Evolutionary conservation across 2,888 invertebrate species (phyloP).

Genomic region (Galerucella nymphaeae): DNA sequence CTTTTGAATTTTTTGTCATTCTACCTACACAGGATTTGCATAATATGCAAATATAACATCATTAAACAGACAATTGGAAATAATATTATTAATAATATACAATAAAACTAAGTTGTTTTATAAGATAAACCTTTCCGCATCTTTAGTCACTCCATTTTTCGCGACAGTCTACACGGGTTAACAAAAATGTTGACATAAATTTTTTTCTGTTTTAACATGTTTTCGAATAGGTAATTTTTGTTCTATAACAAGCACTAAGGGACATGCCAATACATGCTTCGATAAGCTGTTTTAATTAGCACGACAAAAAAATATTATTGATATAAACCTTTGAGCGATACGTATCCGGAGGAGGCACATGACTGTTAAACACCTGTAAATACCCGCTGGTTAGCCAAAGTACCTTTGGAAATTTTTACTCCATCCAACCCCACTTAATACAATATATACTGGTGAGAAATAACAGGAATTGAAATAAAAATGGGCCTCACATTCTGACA

Average conservation of each 20-base stretch:
- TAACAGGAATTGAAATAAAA: too few species aligned
- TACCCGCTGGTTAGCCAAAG: slow-evolving; percentile 61
- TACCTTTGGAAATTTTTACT: slow-evolving; percentile 26
- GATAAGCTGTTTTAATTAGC: slow-evolving; percentile 54
- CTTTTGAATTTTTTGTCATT: too few species aligned
- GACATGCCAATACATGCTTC: slow-evolving; percentile 57
- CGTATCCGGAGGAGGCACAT: slow-evolving; percentile 92
- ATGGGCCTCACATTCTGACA: too few species aligned
- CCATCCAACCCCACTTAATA: slow-evolving; percentile 26
- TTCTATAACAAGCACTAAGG: slow-evolving; percentile 49
- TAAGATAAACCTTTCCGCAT: too few species aligned
- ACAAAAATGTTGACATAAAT: not conserved
- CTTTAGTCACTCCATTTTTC: too few species aligned
- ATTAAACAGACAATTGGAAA: too few species aligned
- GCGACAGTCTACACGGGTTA: too few species aligned
- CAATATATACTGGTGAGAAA: not conserved
- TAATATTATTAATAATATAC: too few species aligned
- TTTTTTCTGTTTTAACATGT: not conserved
- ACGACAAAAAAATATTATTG: slow-evolving; percentile 61
- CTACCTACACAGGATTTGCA: too few species aligned
- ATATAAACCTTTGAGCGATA: slow-evolving; percentile 91
- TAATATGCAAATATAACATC: too few species aligned
- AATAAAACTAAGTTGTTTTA: too few species aligned
- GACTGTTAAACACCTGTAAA: slow-evolving; percentile 95
- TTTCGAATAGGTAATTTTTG: slow-evolving; percentile 1